phyloP scores from a whole-genome alignment of 2,888 invertebrate species.

The Luperina nickerlii region DNA sequence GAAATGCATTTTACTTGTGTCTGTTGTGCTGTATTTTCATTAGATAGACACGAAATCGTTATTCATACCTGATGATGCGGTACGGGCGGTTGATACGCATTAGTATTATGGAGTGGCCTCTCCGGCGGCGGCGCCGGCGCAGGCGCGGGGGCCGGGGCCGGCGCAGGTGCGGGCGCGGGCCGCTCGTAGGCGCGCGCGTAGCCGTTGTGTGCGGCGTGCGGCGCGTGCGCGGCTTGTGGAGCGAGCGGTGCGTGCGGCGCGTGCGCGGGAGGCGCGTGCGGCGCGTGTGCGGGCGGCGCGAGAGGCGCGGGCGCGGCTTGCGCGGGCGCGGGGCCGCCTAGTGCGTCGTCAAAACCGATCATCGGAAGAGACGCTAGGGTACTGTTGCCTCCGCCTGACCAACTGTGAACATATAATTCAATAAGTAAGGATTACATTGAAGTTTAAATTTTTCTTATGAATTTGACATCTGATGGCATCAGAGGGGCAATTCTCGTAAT shows the following conservation, averaged over 20 bases:
- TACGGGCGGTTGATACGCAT: conserved; percentile 41
- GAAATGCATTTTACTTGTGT: not conserved
- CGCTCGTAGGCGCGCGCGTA: conserved; percentile 43
- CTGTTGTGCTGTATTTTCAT: not conserved
- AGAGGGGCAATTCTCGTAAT: too few species aligned
- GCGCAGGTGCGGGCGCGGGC: conserved; percentile 17
- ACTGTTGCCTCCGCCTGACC: conserved; percentile 92
- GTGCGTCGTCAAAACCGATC: conserved; percentile 92
- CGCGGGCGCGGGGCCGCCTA: conserved; percentile 67
- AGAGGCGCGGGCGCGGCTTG: conserved; percentile 31
- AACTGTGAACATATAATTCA: conserved; percentile 80
- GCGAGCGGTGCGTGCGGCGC: conserved; percentile 12
- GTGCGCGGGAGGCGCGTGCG: conserved; percentile 14
- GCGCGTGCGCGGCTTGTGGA: not conserved
- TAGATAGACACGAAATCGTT: not conserved
- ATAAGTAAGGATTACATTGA: not conserved
- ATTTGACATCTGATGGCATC: too few species aligned
- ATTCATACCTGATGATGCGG: conserved; percentile 46
- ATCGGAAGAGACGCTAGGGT: conserved; percentile 94
- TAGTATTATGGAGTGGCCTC: conserved; percentile 9
- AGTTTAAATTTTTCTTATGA: not conserved
- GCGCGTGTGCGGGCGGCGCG: conserved; percentile 8
- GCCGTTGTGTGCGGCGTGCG: conserved; percentile 32
- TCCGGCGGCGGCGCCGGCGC: not conserved
- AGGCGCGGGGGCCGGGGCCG: conserved; percentile 17